A percentile compares a stretch with the other conserved stretches of the same genome.
Evolutionary conservation across 2,797 vertebrate species (phyloP).

Genomic region (Acipenser transmontanus): DNA sequence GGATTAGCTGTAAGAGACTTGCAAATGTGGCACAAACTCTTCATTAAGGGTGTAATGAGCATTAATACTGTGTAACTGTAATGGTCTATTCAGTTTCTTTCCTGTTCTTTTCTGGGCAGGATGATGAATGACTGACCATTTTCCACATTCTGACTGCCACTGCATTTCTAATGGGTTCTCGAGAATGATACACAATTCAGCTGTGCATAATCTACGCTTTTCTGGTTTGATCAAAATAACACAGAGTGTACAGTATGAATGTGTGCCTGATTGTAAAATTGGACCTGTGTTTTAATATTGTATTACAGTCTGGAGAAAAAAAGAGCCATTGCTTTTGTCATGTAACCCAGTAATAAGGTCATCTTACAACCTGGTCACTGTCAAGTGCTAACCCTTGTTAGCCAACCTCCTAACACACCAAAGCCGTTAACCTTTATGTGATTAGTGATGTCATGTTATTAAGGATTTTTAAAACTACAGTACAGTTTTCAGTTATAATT

Average conservation of each 20-base stretch:
- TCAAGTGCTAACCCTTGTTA: no score
- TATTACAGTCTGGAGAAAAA: no score
- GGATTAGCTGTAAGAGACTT: conserved; percentile 38
- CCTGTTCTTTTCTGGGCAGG: conserved; percentile 38
- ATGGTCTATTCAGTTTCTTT: conserved; percentile 35
- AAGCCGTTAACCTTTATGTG: no score
- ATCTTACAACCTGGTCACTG: no score
- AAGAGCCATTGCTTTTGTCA: no score
- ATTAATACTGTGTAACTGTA: conserved; percentile 50
- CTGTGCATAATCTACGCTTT: neutral
- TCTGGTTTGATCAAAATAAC: neutral
- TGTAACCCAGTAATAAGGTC: no score
- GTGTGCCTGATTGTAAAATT: neutral
- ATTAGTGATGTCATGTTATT: no score
- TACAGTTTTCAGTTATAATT: no score
- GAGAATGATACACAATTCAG: conserved; percentile 32
- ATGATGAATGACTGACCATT: conserved; percentile 45
- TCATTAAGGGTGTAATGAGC: conserved; percentile 49
- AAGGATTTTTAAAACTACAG: no score
- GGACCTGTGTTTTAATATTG: neutral
- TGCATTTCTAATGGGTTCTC: conserved; percentile 38
- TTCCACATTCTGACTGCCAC: conserved; percentile 18
- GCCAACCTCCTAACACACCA: no score
- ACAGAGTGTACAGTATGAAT: neutral
- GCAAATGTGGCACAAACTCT: conserved; percentile 49